Evolutionary conservation across 2,888 invertebrate genomes (phyloP).

Genomic region (Tipula vernalis): DNA sequence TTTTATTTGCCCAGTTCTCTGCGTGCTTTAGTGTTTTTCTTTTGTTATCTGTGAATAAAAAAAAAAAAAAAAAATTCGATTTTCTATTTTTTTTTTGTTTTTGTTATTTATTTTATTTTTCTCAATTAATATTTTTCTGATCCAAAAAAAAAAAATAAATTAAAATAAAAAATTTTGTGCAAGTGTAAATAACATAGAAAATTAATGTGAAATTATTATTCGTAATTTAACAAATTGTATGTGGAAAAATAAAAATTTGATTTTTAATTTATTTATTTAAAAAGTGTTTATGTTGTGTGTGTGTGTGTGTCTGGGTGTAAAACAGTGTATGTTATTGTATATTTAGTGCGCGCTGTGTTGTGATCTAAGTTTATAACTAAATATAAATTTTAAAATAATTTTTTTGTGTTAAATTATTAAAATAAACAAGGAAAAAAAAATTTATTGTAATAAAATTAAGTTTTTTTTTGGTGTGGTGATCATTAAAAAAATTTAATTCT

Average conservation of each 20-base stretch:
- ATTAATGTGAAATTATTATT: neutral
- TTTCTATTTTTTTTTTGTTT: neutral
- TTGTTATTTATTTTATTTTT: neutral
- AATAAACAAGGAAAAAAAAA: neutral
- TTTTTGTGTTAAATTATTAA: neutral
- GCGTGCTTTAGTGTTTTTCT: neutral
- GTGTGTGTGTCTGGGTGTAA: neutral
- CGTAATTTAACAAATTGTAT: neutral
- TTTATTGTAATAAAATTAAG: neutral
- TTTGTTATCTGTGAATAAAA: neutral
- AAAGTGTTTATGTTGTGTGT: neutral
- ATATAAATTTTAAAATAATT: neutral
- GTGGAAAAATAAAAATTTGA: neutral
- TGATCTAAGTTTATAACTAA: neutral
- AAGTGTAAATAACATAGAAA: neutral
- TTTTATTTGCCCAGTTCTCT: neutral
- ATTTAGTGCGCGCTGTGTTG: neutral
- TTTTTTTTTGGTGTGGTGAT: neutral
- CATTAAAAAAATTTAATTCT: neutral
- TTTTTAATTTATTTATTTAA: neutral
- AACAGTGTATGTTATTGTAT: neutral
- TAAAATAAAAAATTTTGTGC: neutral
- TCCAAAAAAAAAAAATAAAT: too few relatives aligned
- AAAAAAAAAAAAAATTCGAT: neutral
- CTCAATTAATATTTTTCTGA: neutral